Evolutionary conservation across 2,888 invertebrate species (phyloP), one percentile per base, ranked within the genome.

Genomic region (Himalopsyche tibetana): DNA sequence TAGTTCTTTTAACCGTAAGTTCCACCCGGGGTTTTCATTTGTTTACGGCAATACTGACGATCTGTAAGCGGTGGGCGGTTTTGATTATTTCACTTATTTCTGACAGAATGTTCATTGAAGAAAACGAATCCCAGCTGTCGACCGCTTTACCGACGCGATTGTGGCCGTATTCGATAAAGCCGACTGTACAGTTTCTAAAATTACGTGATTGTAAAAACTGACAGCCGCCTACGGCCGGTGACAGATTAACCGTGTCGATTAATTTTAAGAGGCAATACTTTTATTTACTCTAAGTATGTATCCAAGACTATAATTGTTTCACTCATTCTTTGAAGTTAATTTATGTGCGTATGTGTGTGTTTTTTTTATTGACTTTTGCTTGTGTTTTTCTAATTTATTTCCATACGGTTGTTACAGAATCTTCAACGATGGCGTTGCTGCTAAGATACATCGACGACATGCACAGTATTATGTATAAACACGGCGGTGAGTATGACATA

Each of bases 391-490:
- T 82, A 85, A 84, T 86, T 88, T 51, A 45, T 40, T 88, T 86
- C 55, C 55, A 56, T 36, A 28, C 19, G 63, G 19, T 84, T 84
- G 69, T 94, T 94, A 89, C 93, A 94, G 94, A 92, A 92, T 91
- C 90, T 89, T 89, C 90, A 90, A 93, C 91, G 91, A 97, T 97
- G 97, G 96, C 96, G 93, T 94, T 96, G 93, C 94, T 97, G 93
- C 94, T 96, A 94, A 95, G 95, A 92, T 96, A 95, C 92, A 94
- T 96, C 93, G 95, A 96, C 92, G 94, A 94, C 92, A 95, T 97
- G 93, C 95, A 96, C 92, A 94, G 94, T 92, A 95, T 96, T 92
- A 95, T 97, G 94, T 95, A 97, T 92, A 96, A 95, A 94, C 94
- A 96, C 94, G 96, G 96, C 94, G 97, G 97, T 97, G 92, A 95